Evolutionary conservation across 1,140 invertebrate genomes (phyloP), one percentile per base, ranked within the genome.

Genomic region (Heliconius hewitsoni): DNA sequence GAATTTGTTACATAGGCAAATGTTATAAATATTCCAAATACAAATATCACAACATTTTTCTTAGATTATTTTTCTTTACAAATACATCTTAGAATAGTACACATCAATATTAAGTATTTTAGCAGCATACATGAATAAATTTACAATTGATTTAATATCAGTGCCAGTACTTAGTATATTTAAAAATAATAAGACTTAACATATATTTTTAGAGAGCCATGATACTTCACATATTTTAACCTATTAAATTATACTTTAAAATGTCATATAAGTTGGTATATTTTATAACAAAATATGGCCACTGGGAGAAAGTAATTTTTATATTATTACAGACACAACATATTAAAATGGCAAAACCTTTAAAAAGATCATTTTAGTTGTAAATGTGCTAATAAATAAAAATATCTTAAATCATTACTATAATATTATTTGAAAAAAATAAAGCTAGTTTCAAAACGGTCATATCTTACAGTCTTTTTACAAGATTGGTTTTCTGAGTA

Each of bases 11-110:
- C 57, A 78, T 52, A n/a, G 60, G 42, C 34, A 39, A 87, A 88
- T 85, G 84, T 87, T 91, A 91, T 89, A 82, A 93, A 91, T 94
- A 94, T 94, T 93, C 93, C 93, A 94, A 90, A 92, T 94, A 93
- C 93, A 94, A 94, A 93, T 94, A 94, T 94, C 91, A 94, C 91
- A 93, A 94, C 90, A 94, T 93, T 93, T 90, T 87, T 85, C 90
- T 92, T 90, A 89, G 81, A 85, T 85, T 93, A 92, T 85, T 85
- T 87, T 82, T 91, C 89, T 92, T 94, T 94, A 93, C 89, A 94
- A 82, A 90, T 91, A 90, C 82, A 89, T 88, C 90, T 90, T 91
- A 89, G 55, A 85, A 82, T 88, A 92, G 85, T 91, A 91, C 86
- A 93, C 90, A 91, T 90, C 84, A 86, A 92, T 90, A 90, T 91